Base-by-base conservation (phyloP, 1,140 invertebrate species). In the Achroia grisella region DNA sequence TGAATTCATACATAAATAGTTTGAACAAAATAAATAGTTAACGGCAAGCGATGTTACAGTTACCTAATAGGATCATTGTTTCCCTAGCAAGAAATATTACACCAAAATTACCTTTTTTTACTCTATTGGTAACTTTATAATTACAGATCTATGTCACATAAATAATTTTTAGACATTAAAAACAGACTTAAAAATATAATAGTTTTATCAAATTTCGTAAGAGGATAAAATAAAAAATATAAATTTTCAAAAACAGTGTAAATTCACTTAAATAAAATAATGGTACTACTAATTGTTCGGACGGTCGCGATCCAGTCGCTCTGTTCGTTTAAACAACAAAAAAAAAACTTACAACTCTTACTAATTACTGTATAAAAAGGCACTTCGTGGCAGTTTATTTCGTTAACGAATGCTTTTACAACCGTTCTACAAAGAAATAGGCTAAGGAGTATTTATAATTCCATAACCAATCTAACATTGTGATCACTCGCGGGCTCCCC, bases 91-190 rank as follows among this genome's bases (percentile, higher is more conserved):
- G 17, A 17, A 37, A 36, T 15, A 15, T 15, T 23, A 23, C 17
- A 23, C 3, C 9, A 40, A 47, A 40, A 39, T 27, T 27, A 27
- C 10, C 33, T 23, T 23, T 55, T 59, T 76, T 74, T 71, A 81
- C 52, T 62, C 71, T 81, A 84, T 71, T 81, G 80, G 80, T 84
- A 84, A 84, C 80, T 84, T 71, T 78, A 66, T 54, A 65, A 56
- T 70, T 73, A 62, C 56, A 70, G 51, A 68, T 56, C 62, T 72
- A 73, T 75, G 55, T 78, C 59, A 74, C 69, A 78, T 74, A 77
- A 79, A 79, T 79, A 80, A 63, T 67, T 64, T 23, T 71, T 70
- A 64, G 62, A 73, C 56, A 61, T 62, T 48, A 68, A 57, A 71
- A 71, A 73, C 56, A 71, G 61, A 61, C 71, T 60, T 68, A 66